phyloP scores from a whole-genome alignment of 2,113 vertebrate genomes.

The Hippocampus comes region DNA sequence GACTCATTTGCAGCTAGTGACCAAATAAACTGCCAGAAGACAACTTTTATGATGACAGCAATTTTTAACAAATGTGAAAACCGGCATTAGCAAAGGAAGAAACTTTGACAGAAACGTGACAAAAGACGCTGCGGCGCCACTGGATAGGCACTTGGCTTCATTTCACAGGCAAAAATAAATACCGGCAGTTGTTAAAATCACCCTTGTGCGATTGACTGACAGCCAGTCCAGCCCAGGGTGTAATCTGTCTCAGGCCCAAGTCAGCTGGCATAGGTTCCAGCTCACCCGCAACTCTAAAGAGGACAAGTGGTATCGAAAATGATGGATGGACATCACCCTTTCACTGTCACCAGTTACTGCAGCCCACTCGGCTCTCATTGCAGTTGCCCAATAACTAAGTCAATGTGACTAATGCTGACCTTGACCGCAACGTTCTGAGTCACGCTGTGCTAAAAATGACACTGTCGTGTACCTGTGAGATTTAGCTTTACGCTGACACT shows the following conservation, averaged over 20 bases:
- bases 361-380: constrained; percentile 9
- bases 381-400: background rate
- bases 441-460: constrained; percentile 20
- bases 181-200: background rate
- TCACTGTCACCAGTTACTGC: constrained; percentile 8
- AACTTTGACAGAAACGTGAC: background rate
- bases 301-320: background rate
- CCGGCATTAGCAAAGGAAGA: background rate
- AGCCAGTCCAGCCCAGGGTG: background rate
- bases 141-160: background rate
- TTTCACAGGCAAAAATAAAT: background rate
- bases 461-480: constrained; percentile 9
- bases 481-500: background rate
- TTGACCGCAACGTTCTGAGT: constrained; percentile 30
- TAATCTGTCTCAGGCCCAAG: background rate
- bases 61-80: background rate
- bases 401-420: constrained; percentile 22
- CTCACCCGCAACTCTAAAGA: background rate
- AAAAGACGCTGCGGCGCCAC: background rate
- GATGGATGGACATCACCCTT: constrained; percentile 3
- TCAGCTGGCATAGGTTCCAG: background rate
- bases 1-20: constrained; percentile 8
- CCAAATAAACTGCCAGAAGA: constrained; percentile 4
- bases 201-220: background rate
- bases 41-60: background rate